Conservation (phyloP, 2,888 invertebrate genomes). For the Cerceris rybyensis region DNA sequence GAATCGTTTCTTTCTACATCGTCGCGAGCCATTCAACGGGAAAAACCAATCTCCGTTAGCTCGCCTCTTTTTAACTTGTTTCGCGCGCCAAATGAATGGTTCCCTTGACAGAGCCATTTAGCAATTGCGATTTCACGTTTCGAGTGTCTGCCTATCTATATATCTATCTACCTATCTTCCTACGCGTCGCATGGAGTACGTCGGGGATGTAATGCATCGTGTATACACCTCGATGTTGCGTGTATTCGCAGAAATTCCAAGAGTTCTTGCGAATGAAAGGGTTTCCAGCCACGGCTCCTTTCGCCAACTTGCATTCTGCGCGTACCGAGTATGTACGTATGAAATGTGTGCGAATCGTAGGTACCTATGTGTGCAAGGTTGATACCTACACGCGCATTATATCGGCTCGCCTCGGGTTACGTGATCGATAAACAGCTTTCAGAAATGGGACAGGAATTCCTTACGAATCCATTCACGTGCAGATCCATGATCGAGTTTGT, state of each 20-base stretch:
- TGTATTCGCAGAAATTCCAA: constrained; percentile 23
- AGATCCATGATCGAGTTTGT: neutral
- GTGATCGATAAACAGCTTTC: constrained; percentile 27
- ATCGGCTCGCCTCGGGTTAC: neutral
- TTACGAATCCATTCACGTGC: constrained; percentile 5
- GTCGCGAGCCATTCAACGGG: neutral
- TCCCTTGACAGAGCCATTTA: neutral
- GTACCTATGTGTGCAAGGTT: neutral
- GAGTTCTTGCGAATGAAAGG: constrained; percentile 8
- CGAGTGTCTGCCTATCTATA: no score
- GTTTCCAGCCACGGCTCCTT: constrained; percentile 4
- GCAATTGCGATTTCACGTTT: no score
- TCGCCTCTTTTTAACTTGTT: neutral
- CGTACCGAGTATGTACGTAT: neutral
- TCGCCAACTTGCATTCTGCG: neutral
- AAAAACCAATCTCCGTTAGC: constrained; percentile 11
- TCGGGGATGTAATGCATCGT: neutral
- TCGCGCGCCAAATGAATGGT: neutral
- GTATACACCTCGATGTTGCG: constrained; percentile 13
- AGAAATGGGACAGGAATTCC: constrained; percentile 18
- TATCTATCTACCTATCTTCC: no score
- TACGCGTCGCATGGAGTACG: neutral
- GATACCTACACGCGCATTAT: neutral
- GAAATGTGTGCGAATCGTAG: neutral
- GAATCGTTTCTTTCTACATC: neutral